Conservation (phyloP, 2,797 vertebrate species). For the Psittacula derbiana region DNA sequence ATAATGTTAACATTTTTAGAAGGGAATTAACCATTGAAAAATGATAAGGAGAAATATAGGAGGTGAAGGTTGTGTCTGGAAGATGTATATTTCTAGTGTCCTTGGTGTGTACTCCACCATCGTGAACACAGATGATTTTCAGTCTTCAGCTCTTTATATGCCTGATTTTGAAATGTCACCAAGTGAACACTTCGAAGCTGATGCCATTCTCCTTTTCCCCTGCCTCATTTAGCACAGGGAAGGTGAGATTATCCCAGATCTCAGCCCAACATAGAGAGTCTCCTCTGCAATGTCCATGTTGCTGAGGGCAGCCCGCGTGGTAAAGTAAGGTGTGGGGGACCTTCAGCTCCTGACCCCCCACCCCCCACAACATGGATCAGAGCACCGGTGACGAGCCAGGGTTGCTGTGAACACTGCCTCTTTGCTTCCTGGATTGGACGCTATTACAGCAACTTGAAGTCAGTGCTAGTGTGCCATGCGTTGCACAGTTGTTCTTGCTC, state of each 20-base stretch:
- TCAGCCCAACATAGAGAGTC: accelerated
- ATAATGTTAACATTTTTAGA: background rate
- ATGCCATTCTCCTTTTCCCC: background rate
- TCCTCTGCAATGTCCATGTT: accelerated
- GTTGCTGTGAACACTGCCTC: background rate
- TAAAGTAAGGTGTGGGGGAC: background rate
- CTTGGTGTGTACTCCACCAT: background rate
- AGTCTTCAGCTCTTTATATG: background rate
- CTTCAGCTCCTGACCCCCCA: background rate
- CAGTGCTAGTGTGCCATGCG: accelerated
- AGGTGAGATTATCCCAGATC: background rate
- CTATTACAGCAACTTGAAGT: background rate
- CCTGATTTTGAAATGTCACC: background rate
- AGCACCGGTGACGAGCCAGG: background rate
- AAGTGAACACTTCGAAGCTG: background rate
- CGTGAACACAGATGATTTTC: background rate
- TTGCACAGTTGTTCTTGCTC: background rate
- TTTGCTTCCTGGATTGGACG: accelerated
- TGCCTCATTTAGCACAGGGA: background rate
- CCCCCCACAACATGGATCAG: accelerated
- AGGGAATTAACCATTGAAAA: background rate
- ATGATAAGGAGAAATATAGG: accelerated
- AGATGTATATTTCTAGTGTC: background rate
- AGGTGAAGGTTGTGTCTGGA: background rate
- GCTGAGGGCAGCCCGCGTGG: background rate